Percentiles rank a stretch among this genome's conserved stretches.
Evolutionary conservation across 2,113 vertebrate species (phyloP).

Genomic region (Perca fluviatilis): DNA sequence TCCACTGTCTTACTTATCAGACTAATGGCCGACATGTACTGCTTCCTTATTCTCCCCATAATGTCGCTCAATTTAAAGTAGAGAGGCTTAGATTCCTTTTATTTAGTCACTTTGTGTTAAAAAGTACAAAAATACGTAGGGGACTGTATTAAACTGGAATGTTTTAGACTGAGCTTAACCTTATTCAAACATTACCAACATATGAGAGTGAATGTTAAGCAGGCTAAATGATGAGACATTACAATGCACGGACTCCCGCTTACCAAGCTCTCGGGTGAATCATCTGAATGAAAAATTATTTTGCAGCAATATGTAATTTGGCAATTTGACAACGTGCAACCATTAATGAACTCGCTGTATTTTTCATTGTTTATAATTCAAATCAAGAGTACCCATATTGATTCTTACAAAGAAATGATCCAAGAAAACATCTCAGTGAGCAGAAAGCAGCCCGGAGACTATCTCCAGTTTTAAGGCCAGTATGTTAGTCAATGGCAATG

Average conservation of each 20-base stretch:
- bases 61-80: conserved; percentile 8
- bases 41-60: conserved; percentile 3
- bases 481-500: background rate
- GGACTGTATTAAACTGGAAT: background rate
- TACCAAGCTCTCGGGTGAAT: conserved; percentile 34
- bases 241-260: conserved; percentile 47
- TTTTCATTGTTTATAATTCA: background rate
- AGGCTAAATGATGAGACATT: conserved; percentile 42
- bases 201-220: conserved; percentile 40
- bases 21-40: conserved; percentile 29
- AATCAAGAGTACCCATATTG: conserved; percentile 19
- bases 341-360: background rate
- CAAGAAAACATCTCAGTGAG: conserved; percentile 22
- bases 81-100: background rate
- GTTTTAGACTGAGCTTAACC: conserved; percentile 19
- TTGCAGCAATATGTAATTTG: conserved; percentile 32
- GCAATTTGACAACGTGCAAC: conserved; percentile 1
- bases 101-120: background rate
- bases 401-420: conserved; percentile 46
- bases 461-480: background rate
- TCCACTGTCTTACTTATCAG: conserved; percentile 44
- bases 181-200: conserved; percentile 14
- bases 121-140: conserved; percentile 5
- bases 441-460: background rate
- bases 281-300: conserved; percentile 34